A percentile compares a stretch with the other conserved stretches of the same genome.
Evolutionary conservation across 2,797 vertebrate species (phyloP).

Genomic region (Gadopsis bispinosus): DNA sequence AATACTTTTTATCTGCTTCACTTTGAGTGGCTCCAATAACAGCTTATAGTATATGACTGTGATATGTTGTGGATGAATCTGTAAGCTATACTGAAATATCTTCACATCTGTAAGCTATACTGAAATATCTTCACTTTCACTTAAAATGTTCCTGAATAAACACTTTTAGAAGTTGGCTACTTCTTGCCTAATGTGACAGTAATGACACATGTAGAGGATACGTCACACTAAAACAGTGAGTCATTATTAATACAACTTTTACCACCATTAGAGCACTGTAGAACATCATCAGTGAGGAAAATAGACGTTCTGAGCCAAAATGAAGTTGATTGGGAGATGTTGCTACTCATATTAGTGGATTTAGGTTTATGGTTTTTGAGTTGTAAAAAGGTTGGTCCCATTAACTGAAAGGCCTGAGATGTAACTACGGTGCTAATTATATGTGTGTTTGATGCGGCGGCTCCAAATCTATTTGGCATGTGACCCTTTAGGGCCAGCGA

Average conservation of each 20-base stretch:
- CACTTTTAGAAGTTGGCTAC: not conserved
- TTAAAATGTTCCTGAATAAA: slow-evolving; percentile 27
- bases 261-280: not conserved
- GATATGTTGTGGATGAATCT: slow-evolving; percentile 46
- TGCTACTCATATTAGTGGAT: not conserved
- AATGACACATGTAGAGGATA: not conserved
- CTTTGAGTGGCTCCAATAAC: slow-evolving; percentile 40
- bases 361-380: not conserved
- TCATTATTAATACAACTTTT: not conserved
- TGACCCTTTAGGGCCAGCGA: rapidly evolving
- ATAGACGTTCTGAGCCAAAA: not conserved
- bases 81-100: slow-evolving; percentile 12
- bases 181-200: slow-evolving; percentile 5
- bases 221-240: not conserved
- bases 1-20: slow-evolving; percentile 49
- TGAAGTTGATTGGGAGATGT: not conserved
- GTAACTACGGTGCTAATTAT: not conserved
- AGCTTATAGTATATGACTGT: slow-evolving; percentile 62
- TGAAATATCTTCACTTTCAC: slow-evolving; percentile 28
- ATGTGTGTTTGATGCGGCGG: not conserved
- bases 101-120: not conserved
- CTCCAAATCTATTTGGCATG: not conserved
- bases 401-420: slow-evolving; percentile 6
- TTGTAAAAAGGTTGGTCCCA: slow-evolving; percentile 14
- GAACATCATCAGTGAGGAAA: not conserved